Conservation (phyloP, 1,140 invertebrate genomes). For the Sitodiplosis mosellana region DNA sequence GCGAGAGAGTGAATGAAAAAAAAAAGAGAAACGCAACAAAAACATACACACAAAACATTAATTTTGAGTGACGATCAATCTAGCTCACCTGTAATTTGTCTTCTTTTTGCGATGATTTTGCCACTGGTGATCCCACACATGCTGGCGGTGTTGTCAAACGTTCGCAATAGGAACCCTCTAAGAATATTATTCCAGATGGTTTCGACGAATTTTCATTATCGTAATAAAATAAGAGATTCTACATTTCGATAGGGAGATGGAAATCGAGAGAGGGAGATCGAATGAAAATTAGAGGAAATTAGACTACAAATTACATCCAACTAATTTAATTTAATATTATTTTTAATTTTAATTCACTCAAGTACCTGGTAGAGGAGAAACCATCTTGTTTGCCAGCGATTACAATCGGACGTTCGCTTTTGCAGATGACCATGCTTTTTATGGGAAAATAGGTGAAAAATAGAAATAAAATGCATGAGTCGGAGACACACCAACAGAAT, state of each 20-base stretch:
- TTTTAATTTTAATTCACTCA: slow-evolving; percentile 6
- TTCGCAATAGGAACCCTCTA: slow-evolving; percentile 84
- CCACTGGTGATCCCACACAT: slow-evolving; percentile 2
- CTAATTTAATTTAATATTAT: not conserved
- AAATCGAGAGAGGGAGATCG: too few species aligned
- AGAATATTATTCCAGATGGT: slow-evolving; percentile 65
- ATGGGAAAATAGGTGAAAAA: slow-evolving; percentile 1
- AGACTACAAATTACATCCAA: not conserved
- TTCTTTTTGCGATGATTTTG: slow-evolving; percentile 2
- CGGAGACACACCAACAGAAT: not conserved
- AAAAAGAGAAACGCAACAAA: not conserved
- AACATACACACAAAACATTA: too few species aligned
- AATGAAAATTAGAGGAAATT: too few species aligned
- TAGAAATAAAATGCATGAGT: not conserved
- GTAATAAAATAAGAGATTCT: slow-evolving; percentile 85
- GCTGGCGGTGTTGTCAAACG: slow-evolving; percentile 27
- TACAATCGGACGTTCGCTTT: slow-evolving; percentile 67
- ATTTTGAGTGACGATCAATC: too few species aligned
- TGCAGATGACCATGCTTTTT: slow-evolving; percentile 53
- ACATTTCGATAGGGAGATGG: slow-evolving; percentile 2
- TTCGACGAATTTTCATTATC: slow-evolving; percentile 57
- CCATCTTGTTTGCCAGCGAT: slow-evolving; percentile 79
- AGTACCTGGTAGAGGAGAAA: slow-evolving; percentile 77
- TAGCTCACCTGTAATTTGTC: slow-evolving; percentile 5
- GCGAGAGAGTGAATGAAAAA: not conserved